Conservation (phyloP, 2,113 vertebrate genomes). For the Xyliphius kryptos region DNA sequence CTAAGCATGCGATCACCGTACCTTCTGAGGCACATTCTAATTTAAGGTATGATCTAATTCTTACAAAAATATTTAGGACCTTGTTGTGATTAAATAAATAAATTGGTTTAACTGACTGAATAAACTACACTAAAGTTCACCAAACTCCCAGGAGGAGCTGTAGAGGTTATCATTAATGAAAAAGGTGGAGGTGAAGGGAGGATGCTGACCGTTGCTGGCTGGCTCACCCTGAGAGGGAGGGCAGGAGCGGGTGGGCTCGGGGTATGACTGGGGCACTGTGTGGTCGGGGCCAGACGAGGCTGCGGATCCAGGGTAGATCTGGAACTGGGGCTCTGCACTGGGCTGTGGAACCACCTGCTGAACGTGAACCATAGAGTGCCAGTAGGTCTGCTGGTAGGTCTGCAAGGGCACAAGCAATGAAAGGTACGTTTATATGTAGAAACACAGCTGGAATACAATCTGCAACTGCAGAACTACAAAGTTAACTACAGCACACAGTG, state of each 20-base stretch:
- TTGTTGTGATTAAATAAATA: too few relatives aligned
- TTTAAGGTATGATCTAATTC: too few relatives aligned
- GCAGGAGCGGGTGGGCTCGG: constrained; percentile 58
- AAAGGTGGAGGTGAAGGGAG: background rate
- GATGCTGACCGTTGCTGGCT: constrained; percentile 58
- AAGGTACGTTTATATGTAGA: background rate
- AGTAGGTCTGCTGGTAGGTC: constrained; percentile 85
- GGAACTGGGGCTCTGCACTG: constrained; percentile 64
- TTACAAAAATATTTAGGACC: too few relatives aligned
- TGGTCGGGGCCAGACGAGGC: constrained; percentile 59
- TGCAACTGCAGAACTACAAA: too few relatives aligned
- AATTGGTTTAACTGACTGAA: too few relatives aligned
- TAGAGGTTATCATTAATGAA: background rate
- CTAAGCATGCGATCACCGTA: too few relatives aligned
- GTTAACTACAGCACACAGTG: too few relatives aligned
- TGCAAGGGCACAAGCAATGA: constrained; percentile 40
- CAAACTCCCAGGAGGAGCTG: background rate
- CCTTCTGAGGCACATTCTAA: too few relatives aligned
- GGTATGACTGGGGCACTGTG: constrained; percentile 57
- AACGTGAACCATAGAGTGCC: constrained; percentile 71
- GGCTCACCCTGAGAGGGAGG: constrained; percentile 60
- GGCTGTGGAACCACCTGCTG: constrained; percentile 64
- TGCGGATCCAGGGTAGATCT: constrained; percentile 54
- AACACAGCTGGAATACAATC: background rate
- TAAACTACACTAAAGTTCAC: too few relatives aligned